Percentiles rank a stretch among this genome's conserved stretches.
These are phyloP conservation scores for Thumatha senex DNA, from an alignment of 2,888 invertebrate species.

Conservation along the genomic window DNA sequence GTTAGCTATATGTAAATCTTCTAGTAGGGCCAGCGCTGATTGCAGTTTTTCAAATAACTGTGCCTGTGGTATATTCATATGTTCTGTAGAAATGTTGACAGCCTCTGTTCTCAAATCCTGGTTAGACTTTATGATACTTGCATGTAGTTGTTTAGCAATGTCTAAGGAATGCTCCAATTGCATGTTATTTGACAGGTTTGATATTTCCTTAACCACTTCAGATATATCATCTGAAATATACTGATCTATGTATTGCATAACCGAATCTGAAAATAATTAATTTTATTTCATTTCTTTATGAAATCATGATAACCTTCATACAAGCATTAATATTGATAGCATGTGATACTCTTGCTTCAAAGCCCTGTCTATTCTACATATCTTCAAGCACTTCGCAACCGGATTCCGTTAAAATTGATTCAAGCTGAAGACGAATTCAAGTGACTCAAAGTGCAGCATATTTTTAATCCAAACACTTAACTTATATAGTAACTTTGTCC, in stretches of 20 bases:
- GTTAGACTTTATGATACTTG: slow-evolving; percentile 32
- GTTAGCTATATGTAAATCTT: slow-evolving; percentile 30
- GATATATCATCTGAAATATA: slow-evolving; percentile 45
- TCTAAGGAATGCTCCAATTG: slow-evolving; percentile 41
- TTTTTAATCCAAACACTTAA: too few species aligned
- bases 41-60: slow-evolving; percentile 36
- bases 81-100: slow-evolving; percentile 14
- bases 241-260: slow-evolving; percentile 50
- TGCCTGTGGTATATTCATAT: slow-evolving; percentile 22
- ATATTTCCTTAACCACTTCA: slow-evolving; percentile 40
- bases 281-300: neutral
- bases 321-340: too few species aligned
- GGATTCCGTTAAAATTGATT: too few species aligned
- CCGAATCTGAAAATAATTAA: slow-evolving; percentile 35
- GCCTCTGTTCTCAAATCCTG: slow-evolving; percentile 20
- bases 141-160: slow-evolving; percentile 47
- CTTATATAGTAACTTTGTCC: too few species aligned
- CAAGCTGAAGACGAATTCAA: too few species aligned
- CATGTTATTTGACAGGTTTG: slow-evolving; percentile 29
- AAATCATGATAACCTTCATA: too few species aligned
- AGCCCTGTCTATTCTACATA: too few species aligned
- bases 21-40: slow-evolving; percentile 32
- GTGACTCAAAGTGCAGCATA: too few species aligned
- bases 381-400: too few species aligned
- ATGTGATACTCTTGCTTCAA: too few species aligned